Conservation (phyloP, 2,797 vertebrate genomes). For the Carapus acus region DNA sequence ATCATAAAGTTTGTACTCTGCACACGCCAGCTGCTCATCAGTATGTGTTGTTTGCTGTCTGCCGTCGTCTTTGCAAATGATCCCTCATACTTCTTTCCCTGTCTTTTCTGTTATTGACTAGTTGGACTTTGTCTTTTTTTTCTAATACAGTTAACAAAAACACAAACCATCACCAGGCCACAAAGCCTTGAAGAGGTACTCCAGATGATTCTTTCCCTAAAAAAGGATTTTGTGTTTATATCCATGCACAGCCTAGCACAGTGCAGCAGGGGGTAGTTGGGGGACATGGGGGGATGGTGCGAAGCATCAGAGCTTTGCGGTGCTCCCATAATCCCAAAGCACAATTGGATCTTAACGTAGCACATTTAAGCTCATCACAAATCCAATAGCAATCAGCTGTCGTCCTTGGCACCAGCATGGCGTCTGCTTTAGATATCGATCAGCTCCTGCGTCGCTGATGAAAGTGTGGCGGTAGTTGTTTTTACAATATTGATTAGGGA, state of each 20-base stretch:
- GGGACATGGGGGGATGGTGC: too few species aligned
- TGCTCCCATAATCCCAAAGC: slow-evolving; percentile 57
- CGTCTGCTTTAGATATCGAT: slow-evolving; percentile 68
- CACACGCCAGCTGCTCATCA: too few species aligned
- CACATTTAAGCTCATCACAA: slow-evolving; percentile 70
- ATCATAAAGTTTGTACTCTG: too few species aligned
- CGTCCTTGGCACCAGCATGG: slow-evolving; percentile 71
- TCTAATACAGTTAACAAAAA: not conserved
- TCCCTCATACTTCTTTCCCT: too few species aligned
- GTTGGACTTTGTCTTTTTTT: too few species aligned
- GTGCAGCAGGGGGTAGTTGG: slow-evolving; percentile 29
- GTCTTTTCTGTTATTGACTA: too few species aligned
- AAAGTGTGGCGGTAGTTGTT: slow-evolving; percentile 61
- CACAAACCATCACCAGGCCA: too few species aligned
- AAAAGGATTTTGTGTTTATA: too few species aligned
- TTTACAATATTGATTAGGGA: slow-evolving; percentile 65
- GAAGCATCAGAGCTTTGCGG: slow-evolving; percentile 22
- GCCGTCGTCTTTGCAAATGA: too few species aligned
- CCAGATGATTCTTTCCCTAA: too few species aligned
- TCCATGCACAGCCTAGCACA: not conserved
- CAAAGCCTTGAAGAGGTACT: too few species aligned
- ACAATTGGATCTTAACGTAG: slow-evolving; percentile 68
- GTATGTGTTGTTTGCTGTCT: too few species aligned
- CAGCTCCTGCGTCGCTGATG: slow-evolving; percentile 44
- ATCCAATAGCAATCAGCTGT: slow-evolving; percentile 74